These are phyloP conservation scores for Drosophila kuntzei DNA, from an alignment of 2,888 invertebrate genomes.

Conservation along the genomic window DNA sequence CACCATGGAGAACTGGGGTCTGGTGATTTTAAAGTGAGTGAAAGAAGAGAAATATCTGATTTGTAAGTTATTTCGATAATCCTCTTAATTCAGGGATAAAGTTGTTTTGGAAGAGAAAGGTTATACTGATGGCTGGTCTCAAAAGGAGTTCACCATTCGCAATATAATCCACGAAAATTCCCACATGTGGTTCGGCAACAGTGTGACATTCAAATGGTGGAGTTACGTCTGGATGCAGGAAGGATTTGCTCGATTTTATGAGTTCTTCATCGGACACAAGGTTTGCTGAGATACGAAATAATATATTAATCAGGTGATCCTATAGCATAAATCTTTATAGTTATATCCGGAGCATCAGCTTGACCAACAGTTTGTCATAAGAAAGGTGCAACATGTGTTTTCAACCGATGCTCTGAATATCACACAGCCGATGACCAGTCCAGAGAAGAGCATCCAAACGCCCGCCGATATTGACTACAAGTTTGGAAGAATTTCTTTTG, in stretches of 20 bases:
- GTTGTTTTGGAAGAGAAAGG: slow-evolving; percentile 67
- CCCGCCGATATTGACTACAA: slow-evolving; percentile 87
- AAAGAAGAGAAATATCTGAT: neutral
- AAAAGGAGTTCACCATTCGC: slow-evolving; percentile 86
- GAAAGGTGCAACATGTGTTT: slow-evolving; percentile 89
- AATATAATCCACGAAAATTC: slow-evolving; percentile 86
- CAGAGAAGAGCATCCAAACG: slow-evolving; percentile 86
- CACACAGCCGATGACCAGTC: slow-evolving; percentile 87
- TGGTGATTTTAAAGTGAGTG: slow-evolving; percentile 92
- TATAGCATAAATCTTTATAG: slow-evolving; percentile 83
- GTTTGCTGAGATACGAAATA: slow-evolving; percentile 23
- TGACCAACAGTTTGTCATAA: slow-evolving; percentile 89
- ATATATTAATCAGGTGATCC: neutral
- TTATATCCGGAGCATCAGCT: slow-evolving; percentile 88
- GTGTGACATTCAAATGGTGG: slow-evolving; percentile 87
- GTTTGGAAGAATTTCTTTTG: slow-evolving; percentile 88
- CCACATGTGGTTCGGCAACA: slow-evolving; percentile 89
- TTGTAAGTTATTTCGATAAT: neutral
- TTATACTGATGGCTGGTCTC: slow-evolving; percentile 75
- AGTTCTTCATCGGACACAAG: slow-evolving; percentile 87
- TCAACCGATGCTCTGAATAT: slow-evolving; percentile 87
- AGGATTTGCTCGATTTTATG: slow-evolving; percentile 89
- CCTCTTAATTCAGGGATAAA: slow-evolving; percentile 58
- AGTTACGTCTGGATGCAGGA: slow-evolving; percentile 88
- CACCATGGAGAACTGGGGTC: slow-evolving; percentile 96